Conservation (phyloP, 1,140 invertebrate genomes). For the Hyposmocoma kahamanoa region DNA sequence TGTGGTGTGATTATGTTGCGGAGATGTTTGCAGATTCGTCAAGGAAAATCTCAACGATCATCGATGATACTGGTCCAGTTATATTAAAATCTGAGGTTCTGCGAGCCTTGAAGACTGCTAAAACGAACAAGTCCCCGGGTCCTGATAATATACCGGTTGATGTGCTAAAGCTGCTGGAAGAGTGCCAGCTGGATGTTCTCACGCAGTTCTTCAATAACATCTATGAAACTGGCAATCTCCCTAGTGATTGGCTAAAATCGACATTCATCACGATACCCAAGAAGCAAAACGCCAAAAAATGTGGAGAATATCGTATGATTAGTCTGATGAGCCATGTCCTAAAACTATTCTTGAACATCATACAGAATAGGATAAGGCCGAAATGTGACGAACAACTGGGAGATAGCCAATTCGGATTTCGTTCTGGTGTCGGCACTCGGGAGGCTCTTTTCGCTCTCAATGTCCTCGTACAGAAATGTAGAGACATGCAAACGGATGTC, state of each 20-base stretch:
- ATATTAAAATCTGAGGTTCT: no score
- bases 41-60: no score
- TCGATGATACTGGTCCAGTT: no score
- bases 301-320: neutral
- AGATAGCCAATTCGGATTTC: no score
- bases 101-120: no score
- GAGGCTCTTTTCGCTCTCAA: neutral
- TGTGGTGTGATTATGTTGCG: no score
- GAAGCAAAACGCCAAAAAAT: constrained; percentile 1
- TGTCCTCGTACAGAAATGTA: neutral
- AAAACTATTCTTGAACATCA: neutral
- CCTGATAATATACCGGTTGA: no score
- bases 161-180: no score
- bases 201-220: constrained; percentile 2
- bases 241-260: neutral
- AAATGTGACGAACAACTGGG: constrained; percentile 6
- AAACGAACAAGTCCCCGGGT: no score
- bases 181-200: no score
- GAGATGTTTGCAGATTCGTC: no score
- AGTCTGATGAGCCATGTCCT: constrained; percentile 5
- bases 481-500: neutral
- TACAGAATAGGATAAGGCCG: neutral
- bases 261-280: constrained; percentile 1
- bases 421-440: no score
- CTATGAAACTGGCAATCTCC: neutral